Evolutionary conservation across 1,140 invertebrate species (phyloP).

Genomic region (Diplogasteroides magnus): DNA sequence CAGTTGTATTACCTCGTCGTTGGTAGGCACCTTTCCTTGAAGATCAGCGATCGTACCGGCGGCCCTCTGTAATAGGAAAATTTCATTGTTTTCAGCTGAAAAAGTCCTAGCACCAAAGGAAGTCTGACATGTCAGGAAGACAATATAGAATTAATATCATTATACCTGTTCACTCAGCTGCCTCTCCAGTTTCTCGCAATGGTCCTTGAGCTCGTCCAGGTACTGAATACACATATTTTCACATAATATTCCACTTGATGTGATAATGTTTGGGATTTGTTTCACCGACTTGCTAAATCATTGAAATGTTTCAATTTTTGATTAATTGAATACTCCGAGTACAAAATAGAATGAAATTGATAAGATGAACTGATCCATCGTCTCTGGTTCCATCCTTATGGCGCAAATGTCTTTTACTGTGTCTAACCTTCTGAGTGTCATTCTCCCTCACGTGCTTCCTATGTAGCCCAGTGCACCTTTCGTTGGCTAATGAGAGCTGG

Average conservation of each 20-base stretch:
- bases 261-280: conserved; percentile 19
- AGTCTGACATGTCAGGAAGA: too few relatives aligned
- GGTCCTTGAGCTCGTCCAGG: conserved; percentile 36
- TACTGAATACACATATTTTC: conserved; percentile 8
- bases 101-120: too few relatives aligned
- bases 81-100: too few relatives aligned
- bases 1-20: conserved; percentile 35
- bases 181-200: conserved; percentile 40
- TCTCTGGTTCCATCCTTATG: conserved; percentile 10
- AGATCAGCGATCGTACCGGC: conserved; percentile 26
- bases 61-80: too few relatives aligned
- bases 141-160: too few relatives aligned
- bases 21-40: conserved; percentile 35
- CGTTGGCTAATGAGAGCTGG: conserved; percentile 43
- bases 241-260: neutral
- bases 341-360: too few relatives aligned
- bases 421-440: conserved; percentile 12
- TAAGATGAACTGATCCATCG: too few relatives aligned
- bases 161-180: conserved; percentile 43
- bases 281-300: conserved; percentile 17
- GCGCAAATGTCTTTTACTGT: too few relatives aligned
- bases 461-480: conserved; percentile 43
- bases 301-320: too few relatives aligned
- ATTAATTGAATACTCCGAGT: too few relatives aligned
- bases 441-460: conserved; percentile 35